Conservation (phyloP, 2,888 invertebrate genomes). For the Aspidiotus destructor region DNA sequence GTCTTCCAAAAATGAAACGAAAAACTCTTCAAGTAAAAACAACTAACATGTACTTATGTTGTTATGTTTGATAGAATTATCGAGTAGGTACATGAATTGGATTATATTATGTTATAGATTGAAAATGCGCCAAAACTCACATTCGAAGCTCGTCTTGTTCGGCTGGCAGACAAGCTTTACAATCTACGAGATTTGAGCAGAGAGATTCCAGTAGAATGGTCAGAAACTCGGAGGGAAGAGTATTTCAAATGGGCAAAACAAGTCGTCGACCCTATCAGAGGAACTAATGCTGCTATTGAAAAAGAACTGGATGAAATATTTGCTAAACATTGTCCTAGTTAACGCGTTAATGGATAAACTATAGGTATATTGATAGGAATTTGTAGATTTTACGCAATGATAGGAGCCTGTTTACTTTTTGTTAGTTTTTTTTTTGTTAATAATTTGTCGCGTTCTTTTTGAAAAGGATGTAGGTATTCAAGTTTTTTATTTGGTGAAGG, state of each 20-base stretch:
- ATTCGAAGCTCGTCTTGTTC: slow-evolving; percentile 60
- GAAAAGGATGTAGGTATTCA: too few species aligned
- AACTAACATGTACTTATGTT: not conserved
- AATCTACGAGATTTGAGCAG: slow-evolving; percentile 62
- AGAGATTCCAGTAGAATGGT: slow-evolving; percentile 52
- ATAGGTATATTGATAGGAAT: too few species aligned
- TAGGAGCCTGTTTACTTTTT: too few species aligned
- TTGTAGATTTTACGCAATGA: too few species aligned
- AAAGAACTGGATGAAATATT: slow-evolving; percentile 49
- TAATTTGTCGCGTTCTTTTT: too few species aligned
- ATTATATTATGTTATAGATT: slow-evolving; percentile 42
- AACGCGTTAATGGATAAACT: too few species aligned
- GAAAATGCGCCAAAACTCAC: slow-evolving; percentile 49
- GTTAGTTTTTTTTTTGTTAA: too few species aligned
- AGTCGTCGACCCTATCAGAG: slow-evolving; percentile 56
- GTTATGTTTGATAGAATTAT: not conserved
- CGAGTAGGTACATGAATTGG: too few species aligned
- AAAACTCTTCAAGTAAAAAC: slow-evolving; percentile 49
- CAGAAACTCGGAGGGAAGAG: slow-evolving; percentile 47
- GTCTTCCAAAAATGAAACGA: slow-evolving; percentile 51
- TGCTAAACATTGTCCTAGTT: not conserved
- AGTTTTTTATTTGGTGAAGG: too few species aligned
- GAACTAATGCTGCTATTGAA: slow-evolving; percentile 53
- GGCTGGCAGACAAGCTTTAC: slow-evolving; percentile 71
- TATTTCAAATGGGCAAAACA: slow-evolving; percentile 62